Percentiles rank a stretch among this genome's conserved stretches.
Evolutionary conservation across 2,113 vertebrate species (phyloP).

Genomic region (Rhinolophus sinicus): DNA sequence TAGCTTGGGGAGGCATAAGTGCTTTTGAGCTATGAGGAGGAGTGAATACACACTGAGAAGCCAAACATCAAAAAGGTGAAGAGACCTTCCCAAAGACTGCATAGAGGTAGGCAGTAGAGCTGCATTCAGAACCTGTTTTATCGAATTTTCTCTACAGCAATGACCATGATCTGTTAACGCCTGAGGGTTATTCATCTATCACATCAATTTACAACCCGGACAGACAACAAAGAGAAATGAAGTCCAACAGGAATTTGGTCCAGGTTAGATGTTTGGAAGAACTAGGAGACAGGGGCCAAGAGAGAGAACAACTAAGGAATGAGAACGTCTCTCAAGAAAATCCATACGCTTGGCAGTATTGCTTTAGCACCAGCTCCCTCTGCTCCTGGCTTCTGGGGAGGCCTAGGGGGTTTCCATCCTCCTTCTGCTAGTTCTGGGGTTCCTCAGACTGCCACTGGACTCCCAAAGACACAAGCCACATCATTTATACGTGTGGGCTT

Average conservation of each 20-base stretch:
- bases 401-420: not conserved
- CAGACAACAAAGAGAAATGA: not conserved
- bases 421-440: not conserved
- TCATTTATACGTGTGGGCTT: not conserved
- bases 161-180: not conserved
- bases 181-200: not conserved
- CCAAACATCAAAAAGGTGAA: not conserved
- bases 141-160: not conserved
- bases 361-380: not conserved
- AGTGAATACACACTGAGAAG: not conserved
- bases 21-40: not conserved
- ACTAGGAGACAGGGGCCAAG: not conserved
- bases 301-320: not conserved
- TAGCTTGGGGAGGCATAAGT: not conserved
- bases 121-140: not conserved
- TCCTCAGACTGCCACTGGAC: not conserved
- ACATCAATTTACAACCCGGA: not conserved
- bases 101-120: not conserved
- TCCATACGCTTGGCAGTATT: not conserved
- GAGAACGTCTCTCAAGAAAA: not conserved
- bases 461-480: not conserved
- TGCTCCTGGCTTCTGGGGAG: not conserved
- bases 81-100: not conserved
- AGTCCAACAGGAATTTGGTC: not conserved
- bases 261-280: not conserved